Conservation (phyloP, 1,140 invertebrate species). For the Penaeus vannamei region DNA sequence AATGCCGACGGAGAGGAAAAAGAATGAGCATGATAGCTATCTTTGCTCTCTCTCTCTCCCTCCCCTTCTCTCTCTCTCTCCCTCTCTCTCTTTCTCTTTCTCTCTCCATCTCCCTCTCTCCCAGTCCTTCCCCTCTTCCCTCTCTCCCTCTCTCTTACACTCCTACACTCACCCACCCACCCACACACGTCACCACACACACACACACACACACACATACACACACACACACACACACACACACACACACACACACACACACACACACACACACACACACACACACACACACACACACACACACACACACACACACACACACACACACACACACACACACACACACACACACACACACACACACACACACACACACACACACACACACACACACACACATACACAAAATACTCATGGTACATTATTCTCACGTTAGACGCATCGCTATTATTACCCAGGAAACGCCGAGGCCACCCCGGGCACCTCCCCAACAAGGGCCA, state of each 20-base stretch:
- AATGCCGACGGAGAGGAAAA: too few species aligned
- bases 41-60: neutral
- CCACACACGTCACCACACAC: neutral
- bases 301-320: neutral
- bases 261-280: neutral
- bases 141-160: conserved; percentile 7
- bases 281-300: neutral
- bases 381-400: too few species aligned
- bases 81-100: neutral
- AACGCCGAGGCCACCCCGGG: too few species aligned
- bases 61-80: neutral
- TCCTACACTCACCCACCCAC: neutral
- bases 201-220: neutral
- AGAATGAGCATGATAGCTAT: too few species aligned
- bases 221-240: neutral
- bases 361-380: too few species aligned
- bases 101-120: neutral
- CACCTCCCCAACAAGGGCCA: too few species aligned
- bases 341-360: neutral
- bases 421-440: too few species aligned
- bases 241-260: neutral
- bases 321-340: neutral
- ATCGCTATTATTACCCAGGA: too few species aligned
- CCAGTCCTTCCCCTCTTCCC: neutral
- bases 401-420: too few species aligned